Evolutionary conservation across 2,888 invertebrate species (phyloP).

Genomic region (Anagyrus pseudococci): DNA sequence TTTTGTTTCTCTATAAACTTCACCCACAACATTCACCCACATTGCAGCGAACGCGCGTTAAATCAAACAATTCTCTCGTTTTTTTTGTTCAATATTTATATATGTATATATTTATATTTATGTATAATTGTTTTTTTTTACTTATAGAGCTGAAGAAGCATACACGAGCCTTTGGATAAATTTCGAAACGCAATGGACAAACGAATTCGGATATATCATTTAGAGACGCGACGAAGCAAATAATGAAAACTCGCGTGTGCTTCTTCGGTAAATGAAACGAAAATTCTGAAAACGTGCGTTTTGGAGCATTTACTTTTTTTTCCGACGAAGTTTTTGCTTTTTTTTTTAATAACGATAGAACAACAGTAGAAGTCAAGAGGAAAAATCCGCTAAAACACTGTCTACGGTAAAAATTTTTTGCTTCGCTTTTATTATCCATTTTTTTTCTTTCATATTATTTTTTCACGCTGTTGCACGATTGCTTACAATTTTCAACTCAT

Average conservation of each 20-base stretch:
- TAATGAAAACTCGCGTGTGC: slow-evolving; percentile 9
- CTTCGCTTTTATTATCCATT: not conserved
- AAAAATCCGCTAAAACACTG: slow-evolving; percentile 45
- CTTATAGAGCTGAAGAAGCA: slow-evolving; percentile 6
- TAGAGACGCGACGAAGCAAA: not conserved
- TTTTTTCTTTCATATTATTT: slow-evolving; percentile 4
- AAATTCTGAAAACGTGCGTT: slow-evolving; percentile 8
- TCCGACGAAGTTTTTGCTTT: too few relatives aligned
- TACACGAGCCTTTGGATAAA: not conserved
- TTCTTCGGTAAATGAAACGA: slow-evolving; percentile 2
- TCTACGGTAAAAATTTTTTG: slow-evolving; percentile 41
- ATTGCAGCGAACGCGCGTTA: slow-evolving; percentile 23
- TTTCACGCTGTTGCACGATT: too few relatives aligned
- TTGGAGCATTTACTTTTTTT: slow-evolving; percentile 10
- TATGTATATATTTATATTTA: too few relatives aligned
- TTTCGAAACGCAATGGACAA: too few relatives aligned
- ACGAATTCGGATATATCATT: too few relatives aligned
- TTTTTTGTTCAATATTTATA: not conserved
- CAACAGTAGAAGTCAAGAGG: slow-evolving; percentile 46
- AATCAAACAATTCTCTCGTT: slow-evolving; percentile 16
- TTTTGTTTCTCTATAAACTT: slow-evolving; percentile 18
- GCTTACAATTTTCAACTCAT: too few relatives aligned
- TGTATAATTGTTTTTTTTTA: not conserved
- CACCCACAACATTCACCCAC: slow-evolving; percentile 32
- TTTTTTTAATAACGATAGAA: slow-evolving; percentile 51